phyloP scores from a whole-genome alignment of 2,888 invertebrate species.

The Cotesia congregata region DNA sequence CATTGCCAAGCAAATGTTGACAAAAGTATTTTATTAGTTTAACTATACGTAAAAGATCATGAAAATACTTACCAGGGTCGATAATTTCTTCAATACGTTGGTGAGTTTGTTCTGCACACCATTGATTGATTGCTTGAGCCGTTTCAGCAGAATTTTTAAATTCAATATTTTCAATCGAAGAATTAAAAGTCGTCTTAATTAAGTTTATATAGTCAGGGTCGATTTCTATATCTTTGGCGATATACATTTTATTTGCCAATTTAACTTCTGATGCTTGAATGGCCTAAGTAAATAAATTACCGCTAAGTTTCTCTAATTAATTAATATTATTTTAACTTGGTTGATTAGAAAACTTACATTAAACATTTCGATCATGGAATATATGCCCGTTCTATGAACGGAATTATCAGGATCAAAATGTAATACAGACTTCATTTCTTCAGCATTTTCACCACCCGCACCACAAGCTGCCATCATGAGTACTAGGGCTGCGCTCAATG shows the following conservation, averaged over 20 bases:
- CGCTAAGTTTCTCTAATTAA: neutral
- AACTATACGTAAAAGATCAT: neutral
- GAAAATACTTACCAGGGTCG: conserved; percentile 65
- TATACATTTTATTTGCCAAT: neutral
- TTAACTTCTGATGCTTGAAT: neutral
- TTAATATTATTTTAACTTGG: neutral
- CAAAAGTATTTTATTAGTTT: too few relatives aligned
- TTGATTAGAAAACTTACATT: conserved; percentile 51
- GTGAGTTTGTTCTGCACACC: conserved; percentile 85
- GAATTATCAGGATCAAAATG: conserved; percentile 52
- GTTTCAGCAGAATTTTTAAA: conserved; percentile 72
- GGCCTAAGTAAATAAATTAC: neutral
- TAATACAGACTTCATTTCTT: conserved; percentile 55
- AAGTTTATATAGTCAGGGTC: conserved; percentile 71
- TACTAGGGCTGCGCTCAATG: conserved; percentile 63
- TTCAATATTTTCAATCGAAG: conserved; percentile 76
- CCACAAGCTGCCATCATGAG: conserved; percentile 63
- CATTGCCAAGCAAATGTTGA: too few relatives aligned
- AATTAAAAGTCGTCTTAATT: conserved; percentile 76
- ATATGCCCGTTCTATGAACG: conserved; percentile 50
- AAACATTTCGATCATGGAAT: conserved; percentile 53
- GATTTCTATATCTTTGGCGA: neutral
- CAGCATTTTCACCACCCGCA: conserved; percentile 55
- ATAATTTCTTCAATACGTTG: conserved; percentile 86
- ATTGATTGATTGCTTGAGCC: conserved; percentile 79